These are phyloP conservation scores for Sibirionetta formosa DNA, from an alignment of 2,797 vertebrate species.

Conservation along the genomic window DNA sequence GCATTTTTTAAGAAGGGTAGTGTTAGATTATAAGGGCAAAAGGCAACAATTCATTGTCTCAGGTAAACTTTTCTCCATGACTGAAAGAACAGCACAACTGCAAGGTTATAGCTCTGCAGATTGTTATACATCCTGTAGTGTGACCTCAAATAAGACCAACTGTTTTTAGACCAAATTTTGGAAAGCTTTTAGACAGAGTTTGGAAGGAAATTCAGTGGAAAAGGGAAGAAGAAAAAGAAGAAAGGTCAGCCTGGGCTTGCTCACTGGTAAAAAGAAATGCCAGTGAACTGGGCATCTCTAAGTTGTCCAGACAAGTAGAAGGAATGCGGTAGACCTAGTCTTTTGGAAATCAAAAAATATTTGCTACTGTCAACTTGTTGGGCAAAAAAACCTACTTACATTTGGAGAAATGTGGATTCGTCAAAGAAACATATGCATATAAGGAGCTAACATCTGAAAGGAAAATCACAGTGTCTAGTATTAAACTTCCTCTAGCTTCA, in stretches of 20 bases:
- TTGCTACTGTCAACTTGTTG: neutral
- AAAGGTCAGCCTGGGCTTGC: neutral
- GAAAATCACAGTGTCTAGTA: neutral
- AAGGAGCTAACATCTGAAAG: neutral
- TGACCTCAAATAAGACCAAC: neutral
- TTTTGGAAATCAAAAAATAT: neutral
- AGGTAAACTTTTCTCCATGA: neutral
- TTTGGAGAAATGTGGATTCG: neutral
- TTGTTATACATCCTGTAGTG: neutral
- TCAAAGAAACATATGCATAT: neutral
- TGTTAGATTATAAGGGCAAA: neutral
- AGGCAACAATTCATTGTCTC: neutral
- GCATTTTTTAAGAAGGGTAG: neutral
- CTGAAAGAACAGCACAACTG: neutral
- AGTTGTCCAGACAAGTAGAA: neutral
- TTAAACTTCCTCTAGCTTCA: neutral
- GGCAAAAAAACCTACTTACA: accelerated
- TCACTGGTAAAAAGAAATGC: neutral
- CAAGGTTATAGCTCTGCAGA: neutral
- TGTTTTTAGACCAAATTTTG: neutral
- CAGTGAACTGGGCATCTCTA: neutral
- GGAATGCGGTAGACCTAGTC: neutral
- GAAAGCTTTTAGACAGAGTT: neutral
- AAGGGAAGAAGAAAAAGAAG: neutral
- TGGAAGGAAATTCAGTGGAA: neutral